Conservation (phyloP, 2,113 vertebrate genomes). For the Sciurus niger region DNA sequence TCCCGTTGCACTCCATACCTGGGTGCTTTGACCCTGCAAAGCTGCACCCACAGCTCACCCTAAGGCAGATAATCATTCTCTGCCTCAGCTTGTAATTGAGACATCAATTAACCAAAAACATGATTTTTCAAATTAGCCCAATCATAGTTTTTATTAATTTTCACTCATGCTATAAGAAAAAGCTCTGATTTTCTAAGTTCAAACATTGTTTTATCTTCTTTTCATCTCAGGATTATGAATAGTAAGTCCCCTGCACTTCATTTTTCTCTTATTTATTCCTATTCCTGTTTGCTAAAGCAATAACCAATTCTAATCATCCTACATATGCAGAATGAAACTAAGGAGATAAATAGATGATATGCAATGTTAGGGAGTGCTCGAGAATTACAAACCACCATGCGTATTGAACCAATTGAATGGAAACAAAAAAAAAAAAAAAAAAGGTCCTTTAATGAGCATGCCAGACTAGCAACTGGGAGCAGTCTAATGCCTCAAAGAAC, state of each 20-base stretch:
- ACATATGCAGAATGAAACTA: neutral
- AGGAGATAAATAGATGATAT: neutral
- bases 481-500: no score
- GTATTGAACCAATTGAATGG: no score
- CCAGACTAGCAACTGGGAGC: no score
- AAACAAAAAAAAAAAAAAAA: no score
- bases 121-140: neutral
- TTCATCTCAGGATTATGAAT: conserved; percentile 36
- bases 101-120: conserved; percentile 7
- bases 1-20: no score
- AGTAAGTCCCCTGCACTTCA: neutral
- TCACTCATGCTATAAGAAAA: neutral
- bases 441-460: no score
- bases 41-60: neutral
- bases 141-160: conserved; percentile 3
- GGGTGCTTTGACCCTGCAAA: neutral
- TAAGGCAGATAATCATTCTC: neutral
- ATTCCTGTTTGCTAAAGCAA: neutral
- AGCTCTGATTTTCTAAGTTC: neutral
- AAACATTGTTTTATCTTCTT: conserved; percentile 9
- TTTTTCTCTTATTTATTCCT: neutral
- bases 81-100: neutral
- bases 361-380: neutral
- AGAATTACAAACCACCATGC: no score
- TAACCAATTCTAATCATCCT: conserved; percentile 15